A percentile compares a stretch with the other conserved stretches of the same genome.
Conservation (phyloP, 2,113 vertebrate species). For the Thunnus maccoyii region DNA sequence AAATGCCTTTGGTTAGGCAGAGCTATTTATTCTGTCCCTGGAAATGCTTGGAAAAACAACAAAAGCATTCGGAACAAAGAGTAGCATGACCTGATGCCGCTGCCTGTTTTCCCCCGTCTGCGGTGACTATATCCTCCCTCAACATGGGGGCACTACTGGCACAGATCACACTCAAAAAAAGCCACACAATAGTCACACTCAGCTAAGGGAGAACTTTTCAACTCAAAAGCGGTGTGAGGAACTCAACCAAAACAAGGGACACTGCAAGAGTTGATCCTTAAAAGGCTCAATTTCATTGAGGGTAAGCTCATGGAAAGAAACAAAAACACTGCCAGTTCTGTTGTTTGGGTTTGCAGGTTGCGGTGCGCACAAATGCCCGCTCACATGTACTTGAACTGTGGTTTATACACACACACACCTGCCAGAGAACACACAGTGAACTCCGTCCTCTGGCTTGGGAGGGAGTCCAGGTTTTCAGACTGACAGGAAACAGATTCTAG, state of each 20-base stretch:
- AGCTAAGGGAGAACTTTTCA: slow-evolving; percentile 64
- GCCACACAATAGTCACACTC: slow-evolving; percentile 57
- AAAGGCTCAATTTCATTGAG: slow-evolving; percentile 66
- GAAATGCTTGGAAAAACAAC: slow-evolving; percentile 71
- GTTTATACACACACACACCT: slow-evolving; percentile 21
- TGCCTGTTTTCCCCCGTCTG: slow-evolving; percentile 59
- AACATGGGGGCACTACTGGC: slow-evolving; percentile 41
- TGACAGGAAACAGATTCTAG: slow-evolving; percentile 57
- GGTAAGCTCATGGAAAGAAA: slow-evolving; percentile 60
- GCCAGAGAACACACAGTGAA: slow-evolving; percentile 51
- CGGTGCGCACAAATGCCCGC: slow-evolving; percentile 33
- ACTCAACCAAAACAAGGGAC: slow-evolving; percentile 59
- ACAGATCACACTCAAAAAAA: slow-evolving; percentile 26
- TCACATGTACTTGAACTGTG: slow-evolving; percentile 42
- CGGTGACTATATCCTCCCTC: slow-evolving; percentile 46
- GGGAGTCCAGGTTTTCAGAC: slow-evolving; percentile 47
- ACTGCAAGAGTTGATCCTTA: slow-evolving; percentile 53
- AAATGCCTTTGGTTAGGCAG: slow-evolving; percentile 77
- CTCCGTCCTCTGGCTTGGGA: slow-evolving; percentile 49
- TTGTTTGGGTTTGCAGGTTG: slow-evolving; percentile 64
- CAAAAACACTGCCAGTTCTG: slow-evolving; percentile 47
- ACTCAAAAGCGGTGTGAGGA: slow-evolving; percentile 50
- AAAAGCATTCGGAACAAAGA: slow-evolving; percentile 73
- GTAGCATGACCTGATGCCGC: slow-evolving; percentile 63
- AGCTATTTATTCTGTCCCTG: slow-evolving; percentile 79